phyloP scores from a whole-genome alignment of 92 coral and sea anemone species.

The Paramuricea clavata region DNA sequence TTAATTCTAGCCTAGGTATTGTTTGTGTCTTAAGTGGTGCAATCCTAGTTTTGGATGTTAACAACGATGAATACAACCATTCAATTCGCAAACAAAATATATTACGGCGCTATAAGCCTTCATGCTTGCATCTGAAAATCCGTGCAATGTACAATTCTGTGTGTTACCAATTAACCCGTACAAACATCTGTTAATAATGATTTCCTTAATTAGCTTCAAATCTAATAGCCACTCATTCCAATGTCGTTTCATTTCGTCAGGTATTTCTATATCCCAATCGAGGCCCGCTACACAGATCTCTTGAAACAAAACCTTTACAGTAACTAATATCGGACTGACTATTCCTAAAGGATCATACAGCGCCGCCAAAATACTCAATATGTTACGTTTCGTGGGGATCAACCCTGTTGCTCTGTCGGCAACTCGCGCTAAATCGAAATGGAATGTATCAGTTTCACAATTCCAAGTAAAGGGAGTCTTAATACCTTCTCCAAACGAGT shows the following conservation, averaged over 20 bases:
- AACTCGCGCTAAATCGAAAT: constrained; percentile 11
- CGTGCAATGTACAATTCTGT: constrained; percentile 41
- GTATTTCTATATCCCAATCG: not conserved
- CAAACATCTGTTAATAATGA: not conserved
- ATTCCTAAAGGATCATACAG: not conserved
- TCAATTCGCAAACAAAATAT: constrained; percentile 37
- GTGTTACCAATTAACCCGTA: not conserved
- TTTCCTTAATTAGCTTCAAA: not conserved
- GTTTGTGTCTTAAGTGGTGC: constrained; percentile 69
- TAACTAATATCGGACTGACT: not conserved
- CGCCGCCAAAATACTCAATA: not conserved
- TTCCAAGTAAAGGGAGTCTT: constrained; percentile 51
- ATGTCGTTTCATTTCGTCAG: not conserved
- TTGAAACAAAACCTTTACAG: not conserved
- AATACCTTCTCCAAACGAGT: constrained; percentile 32
- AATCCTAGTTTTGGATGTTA: constrained; percentile 67
- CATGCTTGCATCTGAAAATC: constrained; percentile 65
- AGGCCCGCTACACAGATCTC: not conserved
- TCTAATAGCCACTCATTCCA: not conserved
- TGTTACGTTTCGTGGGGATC: not conserved
- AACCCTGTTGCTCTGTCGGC: constrained; percentile 24
- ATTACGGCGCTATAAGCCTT: constrained; percentile 70
- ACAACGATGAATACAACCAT: constrained; percentile 19
- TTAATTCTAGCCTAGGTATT: constrained; percentile 49
- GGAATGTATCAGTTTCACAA: constrained; percentile 38